Conservation (phyloP, 2,797 vertebrate species). For the Pangasius djambal region DNA sequence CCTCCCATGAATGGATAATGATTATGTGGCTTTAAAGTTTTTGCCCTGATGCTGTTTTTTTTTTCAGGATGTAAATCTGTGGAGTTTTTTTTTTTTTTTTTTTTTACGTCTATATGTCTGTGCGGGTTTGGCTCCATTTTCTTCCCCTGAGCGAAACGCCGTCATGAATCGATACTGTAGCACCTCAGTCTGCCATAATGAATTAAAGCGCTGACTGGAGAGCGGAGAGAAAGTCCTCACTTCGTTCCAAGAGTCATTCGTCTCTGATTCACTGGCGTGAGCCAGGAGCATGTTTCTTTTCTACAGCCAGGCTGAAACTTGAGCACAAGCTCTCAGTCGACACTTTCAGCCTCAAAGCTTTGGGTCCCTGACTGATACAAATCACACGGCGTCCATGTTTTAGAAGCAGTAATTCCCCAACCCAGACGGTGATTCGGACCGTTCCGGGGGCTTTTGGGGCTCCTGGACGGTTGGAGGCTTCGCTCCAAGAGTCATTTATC, state of each 20-base stretch:
- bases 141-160: conserved; percentile 33
- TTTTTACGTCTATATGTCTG: neutral
- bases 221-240: neutral
- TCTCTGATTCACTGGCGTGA: conserved; percentile 17
- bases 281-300: conserved; percentile 25
- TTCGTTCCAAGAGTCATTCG: conserved; percentile 31
- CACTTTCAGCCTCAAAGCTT: conserved; percentile 28
- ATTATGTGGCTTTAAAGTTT: conserved; percentile 4
- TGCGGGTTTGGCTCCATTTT: conserved; percentile 28
- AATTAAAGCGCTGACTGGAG: conserved; percentile 33
- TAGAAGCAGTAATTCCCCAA: conserved; percentile 9
- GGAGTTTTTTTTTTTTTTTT: neutral
- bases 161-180: conserved; percentile 36
- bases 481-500: conserved; percentile 35
- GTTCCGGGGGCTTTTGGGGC: neutral
- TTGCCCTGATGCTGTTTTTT: neutral
- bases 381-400: conserved; percentile 32
- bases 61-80: neutral
- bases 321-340: conserved; percentile 20
- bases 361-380: conserved; percentile 26
- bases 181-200: conserved; percentile 33
- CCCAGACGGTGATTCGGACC: conserved; percentile 9
- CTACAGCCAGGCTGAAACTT: conserved; percentile 24
- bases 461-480: conserved; percentile 9
- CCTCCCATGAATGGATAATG: neutral